Evolutionary conservation across 2,888 invertebrate genomes (phyloP).

Genomic region (Drosophila gaucha): DNA sequence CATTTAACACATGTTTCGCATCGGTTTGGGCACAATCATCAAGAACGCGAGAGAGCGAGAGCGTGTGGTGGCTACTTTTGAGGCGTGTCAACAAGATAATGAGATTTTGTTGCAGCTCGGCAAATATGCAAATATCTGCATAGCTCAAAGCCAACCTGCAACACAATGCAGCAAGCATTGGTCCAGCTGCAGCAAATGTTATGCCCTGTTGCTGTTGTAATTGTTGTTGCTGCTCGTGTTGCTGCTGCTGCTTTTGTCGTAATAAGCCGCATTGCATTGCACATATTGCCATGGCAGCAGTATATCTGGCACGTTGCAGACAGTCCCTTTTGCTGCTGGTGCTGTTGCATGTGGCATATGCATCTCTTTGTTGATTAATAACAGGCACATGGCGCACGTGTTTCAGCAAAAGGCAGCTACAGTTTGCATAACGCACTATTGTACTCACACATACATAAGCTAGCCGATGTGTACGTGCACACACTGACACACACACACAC

Average conservation of each 20-base stretch:
- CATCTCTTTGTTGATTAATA: constrained; percentile 71
- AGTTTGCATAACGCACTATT: constrained; percentile 62
- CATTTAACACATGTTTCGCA: constrained; percentile 46
- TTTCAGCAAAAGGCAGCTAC: constrained; percentile 45
- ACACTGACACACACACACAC: constrained; percentile 9
- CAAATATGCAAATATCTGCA: constrained; percentile 59
- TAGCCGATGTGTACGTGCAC: background rate
- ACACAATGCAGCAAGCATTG: constrained; percentile 33
- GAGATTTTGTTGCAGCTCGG: constrained; percentile 53
- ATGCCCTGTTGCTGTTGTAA: constrained; percentile 5
- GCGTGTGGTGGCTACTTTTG: constrained; percentile 38
- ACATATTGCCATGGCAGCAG: constrained; percentile 36
- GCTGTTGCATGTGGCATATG: constrained; percentile 36
- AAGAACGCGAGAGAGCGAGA: too few species aligned
- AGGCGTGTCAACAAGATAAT: constrained; percentile 72
- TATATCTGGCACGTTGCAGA: constrained; percentile 37
- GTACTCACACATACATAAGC: constrained; percentile 24
- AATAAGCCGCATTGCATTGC: constrained; percentile 67
- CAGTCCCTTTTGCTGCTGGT: constrained; percentile 6
- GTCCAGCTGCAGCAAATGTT: constrained; percentile 15
- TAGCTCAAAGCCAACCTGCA: constrained; percentile 46
- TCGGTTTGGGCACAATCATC: constrained; percentile 1
- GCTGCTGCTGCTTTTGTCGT: constrained; percentile 35
- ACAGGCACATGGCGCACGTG: constrained; percentile 76
- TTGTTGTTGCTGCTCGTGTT: constrained; percentile 11